Evolutionary conservation across 2,113 vertebrate genomes (phyloP).

Genomic region (Pyxicephalus adspersus): DNA sequence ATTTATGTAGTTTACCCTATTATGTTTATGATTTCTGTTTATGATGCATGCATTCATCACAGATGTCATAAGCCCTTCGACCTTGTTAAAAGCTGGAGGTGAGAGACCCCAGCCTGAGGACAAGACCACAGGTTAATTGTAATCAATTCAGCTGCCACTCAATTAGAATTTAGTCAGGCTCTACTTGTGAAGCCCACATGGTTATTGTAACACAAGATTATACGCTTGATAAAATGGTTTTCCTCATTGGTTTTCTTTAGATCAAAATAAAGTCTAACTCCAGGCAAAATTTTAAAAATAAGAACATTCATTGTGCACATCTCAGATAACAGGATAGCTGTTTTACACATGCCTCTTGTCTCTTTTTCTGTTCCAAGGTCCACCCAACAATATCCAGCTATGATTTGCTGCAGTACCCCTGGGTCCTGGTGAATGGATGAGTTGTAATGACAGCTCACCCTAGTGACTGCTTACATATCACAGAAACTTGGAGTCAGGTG

Average conservation of each 20-base stretch:
- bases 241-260: background rate
- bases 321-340: too few species aligned
- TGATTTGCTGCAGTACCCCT: too few species aligned
- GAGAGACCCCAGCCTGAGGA: slow-evolving; percentile 72
- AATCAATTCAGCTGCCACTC: slow-evolving; percentile 86
- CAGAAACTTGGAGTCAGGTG: too few species aligned
- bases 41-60: slow-evolving; percentile 70
- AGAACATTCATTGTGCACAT: too few species aligned
- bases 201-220: slow-evolving; percentile 56
- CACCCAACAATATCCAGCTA: too few species aligned
- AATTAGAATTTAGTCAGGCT: slow-evolving; percentile 91
- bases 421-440: too few species aligned
- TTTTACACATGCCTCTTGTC: too few species aligned
- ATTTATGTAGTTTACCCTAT: slow-evolving; percentile 75
- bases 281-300: too few species aligned
- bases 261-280: too few species aligned
- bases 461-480: too few species aligned
- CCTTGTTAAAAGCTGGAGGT: slow-evolving; percentile 66
- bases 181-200: slow-evolving; percentile 69
- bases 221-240: background rate
- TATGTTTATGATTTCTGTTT: slow-evolving; percentile 65
- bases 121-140: slow-evolving; percentile 79
- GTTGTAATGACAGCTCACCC: too few species aligned
- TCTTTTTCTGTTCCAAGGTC: too few species aligned
- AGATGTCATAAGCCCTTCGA: slow-evolving; percentile 56